Conservation (phyloP, 2,797 vertebrate genomes). For the Ispidina picta region DNA sequence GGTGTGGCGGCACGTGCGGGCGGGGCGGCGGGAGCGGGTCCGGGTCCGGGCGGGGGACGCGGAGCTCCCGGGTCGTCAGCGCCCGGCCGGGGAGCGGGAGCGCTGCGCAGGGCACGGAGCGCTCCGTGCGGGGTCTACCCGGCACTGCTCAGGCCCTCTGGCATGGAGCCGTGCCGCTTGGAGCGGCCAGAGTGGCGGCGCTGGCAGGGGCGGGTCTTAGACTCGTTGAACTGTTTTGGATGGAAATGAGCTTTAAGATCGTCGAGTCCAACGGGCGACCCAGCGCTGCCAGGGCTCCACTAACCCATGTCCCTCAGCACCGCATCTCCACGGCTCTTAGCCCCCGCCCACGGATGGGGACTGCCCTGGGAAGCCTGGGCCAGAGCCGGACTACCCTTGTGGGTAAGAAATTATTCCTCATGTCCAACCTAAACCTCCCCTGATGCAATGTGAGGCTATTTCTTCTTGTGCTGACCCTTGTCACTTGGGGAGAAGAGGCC, state of each 20-base stretch:
- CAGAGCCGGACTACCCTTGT: background rate
- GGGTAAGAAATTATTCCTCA: background rate
- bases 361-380: background rate
- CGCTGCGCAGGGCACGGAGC: no score
- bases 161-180: background rate
- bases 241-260: background rate
- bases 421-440: background rate
- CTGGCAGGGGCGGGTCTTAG: rapidly evolving
- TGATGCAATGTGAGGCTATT: background rate
- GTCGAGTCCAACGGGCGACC: background rate
- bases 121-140: no score
- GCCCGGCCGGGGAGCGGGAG: background rate
- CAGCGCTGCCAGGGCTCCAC: background rate
- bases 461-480: background rate
- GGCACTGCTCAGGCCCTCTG: background rate
- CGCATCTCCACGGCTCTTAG: background rate
- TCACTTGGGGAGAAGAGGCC: background rate
- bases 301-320: background rate
- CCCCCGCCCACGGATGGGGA: no score
- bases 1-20: background rate
- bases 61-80: background rate
- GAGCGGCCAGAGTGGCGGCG: background rate
- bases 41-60: no score
- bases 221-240: background rate
- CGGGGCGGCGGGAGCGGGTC: no score